Conservation (phyloP, 2,113 vertebrate genomes). For the Antechinus flavipes region DNA sequence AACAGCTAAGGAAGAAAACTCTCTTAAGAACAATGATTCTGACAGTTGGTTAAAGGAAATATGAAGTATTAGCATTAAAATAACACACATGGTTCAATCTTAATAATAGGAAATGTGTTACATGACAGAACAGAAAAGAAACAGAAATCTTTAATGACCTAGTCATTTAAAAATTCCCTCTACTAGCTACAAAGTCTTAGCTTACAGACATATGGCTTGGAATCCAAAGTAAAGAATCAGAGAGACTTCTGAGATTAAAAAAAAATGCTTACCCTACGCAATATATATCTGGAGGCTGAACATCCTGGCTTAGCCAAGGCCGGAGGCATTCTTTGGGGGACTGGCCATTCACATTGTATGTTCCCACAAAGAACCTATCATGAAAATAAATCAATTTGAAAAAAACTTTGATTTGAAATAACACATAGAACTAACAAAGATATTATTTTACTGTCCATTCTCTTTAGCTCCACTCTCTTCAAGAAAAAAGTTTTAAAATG, state of each 20-base stretch:
- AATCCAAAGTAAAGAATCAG: neutral
- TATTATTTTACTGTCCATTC: neutral
- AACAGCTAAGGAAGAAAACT: constrained; percentile 53
- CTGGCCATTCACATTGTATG: constrained; percentile 97
- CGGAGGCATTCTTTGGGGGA: constrained; percentile 91
- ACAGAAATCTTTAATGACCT: neutral
- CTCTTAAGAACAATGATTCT: constrained; percentile 7
- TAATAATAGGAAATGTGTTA: constrained; percentile 24
- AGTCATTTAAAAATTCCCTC: neutral
- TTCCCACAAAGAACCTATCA: constrained; percentile 94
- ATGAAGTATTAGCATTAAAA: constrained; percentile 19
- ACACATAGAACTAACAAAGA: neutral
- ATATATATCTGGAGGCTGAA: constrained; percentile 93
- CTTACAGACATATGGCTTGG: neutral
- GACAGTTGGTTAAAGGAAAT: constrained; percentile 42
- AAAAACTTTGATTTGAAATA: constrained; percentile 31
- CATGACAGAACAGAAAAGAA: constrained; percentile 8
- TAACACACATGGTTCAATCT: neutral
- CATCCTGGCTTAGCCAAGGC: constrained; percentile 90
- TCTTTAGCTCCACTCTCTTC: constrained; percentile 8
- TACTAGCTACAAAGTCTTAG: neutral
- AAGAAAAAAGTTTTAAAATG: neutral
- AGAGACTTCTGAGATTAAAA: neutral
- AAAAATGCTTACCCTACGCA: constrained; percentile 91
- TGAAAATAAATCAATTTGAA: constrained; percentile 28